phyloP scores from a whole-genome alignment of 2,888 invertebrate genomes.

The Ophion costatus region DNA sequence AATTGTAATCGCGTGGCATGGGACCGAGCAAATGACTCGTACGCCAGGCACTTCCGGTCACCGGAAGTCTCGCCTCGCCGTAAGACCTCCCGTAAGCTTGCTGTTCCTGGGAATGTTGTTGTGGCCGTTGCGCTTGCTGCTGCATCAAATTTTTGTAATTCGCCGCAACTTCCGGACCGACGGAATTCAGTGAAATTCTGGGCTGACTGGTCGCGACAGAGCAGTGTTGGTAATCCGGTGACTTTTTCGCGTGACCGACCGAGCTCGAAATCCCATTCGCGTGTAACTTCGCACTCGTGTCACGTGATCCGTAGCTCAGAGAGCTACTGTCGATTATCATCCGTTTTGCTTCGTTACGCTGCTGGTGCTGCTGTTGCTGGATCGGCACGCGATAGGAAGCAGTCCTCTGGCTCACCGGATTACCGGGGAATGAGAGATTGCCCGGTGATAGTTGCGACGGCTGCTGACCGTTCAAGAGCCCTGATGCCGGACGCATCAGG shows the following conservation, averaged over 20 bases:
- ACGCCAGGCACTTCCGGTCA: conserved; percentile 43
- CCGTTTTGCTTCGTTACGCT: conserved; percentile 41
- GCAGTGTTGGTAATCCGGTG: conserved; percentile 6
- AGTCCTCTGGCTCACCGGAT: conserved; percentile 13
- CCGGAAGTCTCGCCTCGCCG: conserved; percentile 42
- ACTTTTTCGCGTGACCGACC: conserved; percentile 31
- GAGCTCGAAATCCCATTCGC: conserved; percentile 14
- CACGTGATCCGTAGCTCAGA: conserved; percentile 26
- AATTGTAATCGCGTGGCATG: conserved; percentile 55
- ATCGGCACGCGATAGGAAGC: conserved; percentile 28
- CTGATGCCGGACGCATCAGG: conserved; percentile 55
- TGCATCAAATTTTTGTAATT: conserved; percentile 45
- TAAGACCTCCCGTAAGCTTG: conserved; percentile 28
- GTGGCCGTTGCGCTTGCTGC: conserved; percentile 41
- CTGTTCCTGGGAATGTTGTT: conserved; percentile 18
- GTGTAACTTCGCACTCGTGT: conserved; percentile 14
- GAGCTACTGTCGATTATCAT: neutral
- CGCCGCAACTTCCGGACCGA: neutral
- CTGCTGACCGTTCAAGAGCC: conserved; percentile 48
- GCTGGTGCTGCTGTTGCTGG: conserved; percentile 21
- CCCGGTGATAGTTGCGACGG: conserved; percentile 26
- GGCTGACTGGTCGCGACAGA: neutral
- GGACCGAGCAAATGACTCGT: conserved; percentile 43
- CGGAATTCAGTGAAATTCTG: conserved; percentile 32
- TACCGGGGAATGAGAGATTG: conserved; percentile 36